A percentile compares a stretch with the other conserved stretches of the same genome.
Evolutionary conservation across 2,888 invertebrate genomes (phyloP).

Genomic region (Lathronympha strigana): DNA sequence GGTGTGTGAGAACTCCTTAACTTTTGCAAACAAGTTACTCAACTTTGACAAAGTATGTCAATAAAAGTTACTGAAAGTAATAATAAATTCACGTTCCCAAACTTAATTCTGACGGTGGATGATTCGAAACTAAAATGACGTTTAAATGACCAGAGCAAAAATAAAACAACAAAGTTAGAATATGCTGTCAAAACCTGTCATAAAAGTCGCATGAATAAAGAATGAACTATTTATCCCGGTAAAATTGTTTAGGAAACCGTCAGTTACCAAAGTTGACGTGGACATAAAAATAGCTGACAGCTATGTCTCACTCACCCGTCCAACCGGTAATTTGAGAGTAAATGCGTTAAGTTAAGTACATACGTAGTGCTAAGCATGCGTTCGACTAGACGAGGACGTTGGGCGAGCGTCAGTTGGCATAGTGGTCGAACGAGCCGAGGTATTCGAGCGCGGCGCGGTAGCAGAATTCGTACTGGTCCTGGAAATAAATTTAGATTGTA

Average conservation of each 20-base stretch:
- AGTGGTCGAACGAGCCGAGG: slow-evolving; percentile 98
- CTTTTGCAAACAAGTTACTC: slow-evolving; percentile 27
- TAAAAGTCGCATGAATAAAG: not conserved
- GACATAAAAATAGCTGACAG: not conserved
- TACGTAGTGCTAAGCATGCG: slow-evolving; percentile 49
- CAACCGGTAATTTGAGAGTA: slow-evolving; percentile 32
- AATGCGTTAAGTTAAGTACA: slow-evolving; percentile 59
- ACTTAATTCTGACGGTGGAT: slow-evolving; percentile 26
- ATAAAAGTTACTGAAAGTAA: slow-evolving; percentile 38
- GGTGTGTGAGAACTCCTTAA: slow-evolving; percentile 16
- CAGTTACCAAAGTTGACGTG: not conserved
- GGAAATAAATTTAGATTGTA: slow-evolving; percentile 49
- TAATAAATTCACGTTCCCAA: slow-evolving; percentile 32
- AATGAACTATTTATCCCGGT: not conserved
- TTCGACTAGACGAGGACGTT: slow-evolving; percentile 73
- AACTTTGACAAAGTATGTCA: slow-evolving; percentile 37
- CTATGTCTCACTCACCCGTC: slow-evolving; percentile 14
- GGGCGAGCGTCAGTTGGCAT: slow-evolving; percentile 90
- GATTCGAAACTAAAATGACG: slow-evolving; percentile 17
- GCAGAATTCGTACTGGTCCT: slow-evolving; percentile 99
- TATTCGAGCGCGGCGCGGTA: slow-evolving; percentile 99
- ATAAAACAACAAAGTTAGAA: slow-evolving; percentile 5
- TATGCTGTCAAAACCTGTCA: slow-evolving; percentile 12
- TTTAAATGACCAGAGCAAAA: slow-evolving; percentile 19
- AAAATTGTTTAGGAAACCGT: not conserved